phyloP scores from a whole-genome alignment of 1,140 invertebrate species.

The Diachasma alloeum region DNA sequence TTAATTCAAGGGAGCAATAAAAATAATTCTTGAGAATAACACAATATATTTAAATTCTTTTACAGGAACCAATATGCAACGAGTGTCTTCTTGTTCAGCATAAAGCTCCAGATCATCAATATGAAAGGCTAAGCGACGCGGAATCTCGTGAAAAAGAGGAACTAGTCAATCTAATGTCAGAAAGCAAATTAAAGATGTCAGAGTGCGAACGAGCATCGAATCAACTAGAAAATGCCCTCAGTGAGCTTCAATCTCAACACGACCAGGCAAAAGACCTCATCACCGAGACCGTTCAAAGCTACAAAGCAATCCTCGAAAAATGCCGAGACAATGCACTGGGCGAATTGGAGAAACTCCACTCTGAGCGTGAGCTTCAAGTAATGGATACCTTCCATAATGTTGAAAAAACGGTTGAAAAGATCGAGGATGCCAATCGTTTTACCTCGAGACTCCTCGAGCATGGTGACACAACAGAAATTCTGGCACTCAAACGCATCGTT shows the following conservation, averaged over 20 bases:
- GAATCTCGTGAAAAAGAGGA: slow-evolving; percentile 80
- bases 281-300: slow-evolving; percentile 84
- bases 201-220: slow-evolving; percentile 79
- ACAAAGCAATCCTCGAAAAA: slow-evolving; percentile 83
- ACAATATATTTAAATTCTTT: slow-evolving; percentile 27
- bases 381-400: slow-evolving; percentile 87
- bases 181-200: slow-evolving; percentile 76
- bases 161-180: slow-evolving; percentile 74
- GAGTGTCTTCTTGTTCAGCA: slow-evolving; percentile 84
- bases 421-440: slow-evolving; percentile 87
- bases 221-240: slow-evolving; percentile 79
- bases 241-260: slow-evolving; percentile 84
- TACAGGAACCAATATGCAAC: slow-evolving; percentile 75
- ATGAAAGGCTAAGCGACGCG: slow-evolving; percentile 78
- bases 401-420: slow-evolving; percentile 80
- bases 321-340: slow-evolving; percentile 77
- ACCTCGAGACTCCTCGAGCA: slow-evolving; percentile 79
- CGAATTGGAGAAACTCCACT: slow-evolving; percentile 83
- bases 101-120: slow-evolving; percentile 80
- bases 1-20: too few relatives aligned
- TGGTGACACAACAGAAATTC: slow-evolving; percentile 83
- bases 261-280: slow-evolving; percentile 87
- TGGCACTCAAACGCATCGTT: slow-evolving; percentile 81
- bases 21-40: too few relatives aligned
- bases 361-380: slow-evolving; percentile 83